Percentiles rank a stretch among this genome's conserved stretches.
Conservation (phyloP, 2,797 vertebrate genomes). For the Pipistrellus pipistrellus region DNA sequence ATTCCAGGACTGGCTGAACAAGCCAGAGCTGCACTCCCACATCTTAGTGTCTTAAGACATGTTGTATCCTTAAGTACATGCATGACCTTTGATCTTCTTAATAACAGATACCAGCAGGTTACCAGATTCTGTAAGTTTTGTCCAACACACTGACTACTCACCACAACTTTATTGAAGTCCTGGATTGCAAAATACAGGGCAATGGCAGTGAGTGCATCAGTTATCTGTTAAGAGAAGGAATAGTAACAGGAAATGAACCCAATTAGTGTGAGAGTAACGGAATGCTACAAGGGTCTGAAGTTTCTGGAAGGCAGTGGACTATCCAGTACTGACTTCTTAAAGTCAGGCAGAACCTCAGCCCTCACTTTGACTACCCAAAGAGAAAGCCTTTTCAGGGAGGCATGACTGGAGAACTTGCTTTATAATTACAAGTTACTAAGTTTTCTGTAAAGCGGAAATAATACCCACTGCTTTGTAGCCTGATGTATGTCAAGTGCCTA, state of each 20-base stretch:
- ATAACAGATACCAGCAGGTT: slow-evolving; percentile 51
- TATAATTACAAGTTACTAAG: slow-evolving; percentile 4
- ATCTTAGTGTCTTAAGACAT: slow-evolving; percentile 65
- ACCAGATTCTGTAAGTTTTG: slow-evolving; percentile 48
- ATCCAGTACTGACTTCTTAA: background rate
- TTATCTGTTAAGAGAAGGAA: slow-evolving; percentile 89
- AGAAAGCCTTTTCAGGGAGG: background rate
- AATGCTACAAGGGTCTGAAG: background rate
- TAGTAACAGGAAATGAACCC: slow-evolving; percentile 48
- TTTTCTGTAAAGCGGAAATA: slow-evolving; percentile 43
- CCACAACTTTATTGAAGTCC: slow-evolving; percentile 97
- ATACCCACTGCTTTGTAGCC: background rate
- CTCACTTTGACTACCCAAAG: slow-evolving; percentile 25
- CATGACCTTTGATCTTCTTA: slow-evolving; percentile 13
- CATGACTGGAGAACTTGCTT: slow-evolving; percentile 8
- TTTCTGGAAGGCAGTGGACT: background rate
- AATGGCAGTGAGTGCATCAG: slow-evolving; percentile 95
- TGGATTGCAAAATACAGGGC: slow-evolving; percentile 95
- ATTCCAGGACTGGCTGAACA: slow-evolving; percentile 8
- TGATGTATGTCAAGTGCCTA: slow-evolving; percentile 13
- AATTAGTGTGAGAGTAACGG: background rate
- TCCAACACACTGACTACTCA: slow-evolving; percentile 86
- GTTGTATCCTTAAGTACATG: slow-evolving; percentile 6
- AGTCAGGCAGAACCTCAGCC: background rate
- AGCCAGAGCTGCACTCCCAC: slow-evolving; percentile 36